phyloP scores from a whole-genome alignment of 2,113 vertebrate genomes.

The Mirounga angustirostris region DNA sequence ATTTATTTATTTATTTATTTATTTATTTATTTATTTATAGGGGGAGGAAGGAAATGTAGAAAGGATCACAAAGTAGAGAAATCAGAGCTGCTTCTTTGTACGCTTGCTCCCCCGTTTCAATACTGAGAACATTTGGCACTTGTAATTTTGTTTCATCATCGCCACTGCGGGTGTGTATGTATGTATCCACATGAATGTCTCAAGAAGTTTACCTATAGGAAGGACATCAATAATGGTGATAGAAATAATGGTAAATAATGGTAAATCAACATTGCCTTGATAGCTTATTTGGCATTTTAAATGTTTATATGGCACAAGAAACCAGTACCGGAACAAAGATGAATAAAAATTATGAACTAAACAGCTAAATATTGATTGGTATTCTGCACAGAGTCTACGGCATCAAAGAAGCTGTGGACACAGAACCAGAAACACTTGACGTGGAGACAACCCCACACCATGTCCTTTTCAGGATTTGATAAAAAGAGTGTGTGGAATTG shows the following conservation, averaged over 20 bases:
- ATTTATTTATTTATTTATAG: constrained; percentile 50
- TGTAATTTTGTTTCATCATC: constrained; percentile 59
- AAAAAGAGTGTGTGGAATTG: not conserved
- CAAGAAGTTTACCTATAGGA: not conserved
- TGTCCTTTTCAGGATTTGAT: not conserved
- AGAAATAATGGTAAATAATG: not conserved
- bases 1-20: constrained; percentile 44
- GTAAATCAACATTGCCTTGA: not conserved
- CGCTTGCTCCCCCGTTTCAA: constrained; percentile 20
- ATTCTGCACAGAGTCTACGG: not conserved
- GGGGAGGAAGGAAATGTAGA: constrained; percentile 70
- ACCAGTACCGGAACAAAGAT: not conserved
- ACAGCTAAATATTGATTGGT: not conserved
- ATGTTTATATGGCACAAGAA: not conserved
- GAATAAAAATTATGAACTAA: constrained; percentile 31
- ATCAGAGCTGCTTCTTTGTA: constrained; percentile 73
- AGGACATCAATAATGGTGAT: not conserved
- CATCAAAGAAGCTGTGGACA: not conserved
- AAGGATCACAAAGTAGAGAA: constrained; percentile 69
- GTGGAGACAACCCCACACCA: not conserved
- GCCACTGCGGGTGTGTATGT: constrained; percentile 40
- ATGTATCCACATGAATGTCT: not conserved
- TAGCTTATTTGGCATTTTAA: not conserved
- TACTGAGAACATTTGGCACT: constrained; percentile 66
- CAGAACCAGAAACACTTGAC: not conserved